Base-by-base conservation (phyloP, 2,113 vertebrate genomes). In the Hydrolagus affinis region DNA sequence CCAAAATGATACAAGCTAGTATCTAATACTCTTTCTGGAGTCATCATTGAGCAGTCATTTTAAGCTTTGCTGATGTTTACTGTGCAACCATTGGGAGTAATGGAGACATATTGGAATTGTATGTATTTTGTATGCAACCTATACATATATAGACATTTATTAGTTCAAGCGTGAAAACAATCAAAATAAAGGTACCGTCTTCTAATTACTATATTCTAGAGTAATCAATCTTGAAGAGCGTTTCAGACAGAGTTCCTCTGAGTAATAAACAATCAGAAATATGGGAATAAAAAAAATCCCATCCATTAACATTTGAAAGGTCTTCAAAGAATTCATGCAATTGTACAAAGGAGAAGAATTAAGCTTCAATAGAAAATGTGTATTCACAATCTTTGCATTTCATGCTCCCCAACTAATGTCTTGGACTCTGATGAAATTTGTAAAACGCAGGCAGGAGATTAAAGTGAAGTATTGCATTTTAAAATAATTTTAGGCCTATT, bases 181-280 rank as follows among this genome's bases (percentile, higher is more conserved):
- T 44, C 44, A 44, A 44, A 44, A 44, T 59, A 77, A 57, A 23
- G 59, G n/a, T 32, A 59, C 56, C 21, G 56, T n/a, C 66, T 68
- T 15, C 11, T 68, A 68, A 19, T 3, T 11, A 68, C 44, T 76
- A 76, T 76, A 57, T 57, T 32, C 21, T 17, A 62, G 19, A 12
- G 56, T 19, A 76, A n/a, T 57, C 19, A 32, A 14, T 62, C 60
- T 23, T 23, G 25, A 78, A 23, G 72, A 17, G 8, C 30, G 25
- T 74, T 19, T 74, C 2, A 59, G 59, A 12, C 44, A 76, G 56
- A 78, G 57, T 78, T 60, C 11, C 75, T 60, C 57, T 60, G 75
- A 78, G 59, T 62, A 78, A 78, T 78, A 60, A 78, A 78, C 57
- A 60, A 78, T 60, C 11, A 14, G 57, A 21, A 78, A 25, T 11